Evolutionary conservation across 2,888 invertebrate genomes (phyloP).

Genomic region (Phyllotreta striolata): DNA sequence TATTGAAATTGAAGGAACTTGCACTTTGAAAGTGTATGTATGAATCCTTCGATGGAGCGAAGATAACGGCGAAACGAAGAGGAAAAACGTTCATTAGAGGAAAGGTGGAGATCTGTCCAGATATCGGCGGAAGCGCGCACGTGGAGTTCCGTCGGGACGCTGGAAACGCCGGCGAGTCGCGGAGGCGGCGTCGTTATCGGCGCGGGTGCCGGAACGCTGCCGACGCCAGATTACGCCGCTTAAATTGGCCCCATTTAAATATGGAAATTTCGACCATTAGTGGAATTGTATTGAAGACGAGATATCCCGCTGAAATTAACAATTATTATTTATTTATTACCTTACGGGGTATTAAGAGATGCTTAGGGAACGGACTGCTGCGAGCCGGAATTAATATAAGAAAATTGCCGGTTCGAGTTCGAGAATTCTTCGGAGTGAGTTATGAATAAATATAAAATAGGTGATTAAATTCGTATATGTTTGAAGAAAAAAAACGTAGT

Average conservation of each 20-base stretch:
- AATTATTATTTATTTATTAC: conserved; percentile 46
- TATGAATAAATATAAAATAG: too few species aligned
- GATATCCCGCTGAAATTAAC: conserved; percentile 44
- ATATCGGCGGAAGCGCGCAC: background rate
- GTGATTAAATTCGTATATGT: too few species aligned
- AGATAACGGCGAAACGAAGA: too few species aligned
- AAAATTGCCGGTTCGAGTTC: too few species aligned
- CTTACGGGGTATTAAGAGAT: conserved; percentile 35
- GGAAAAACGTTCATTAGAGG: too few species aligned
- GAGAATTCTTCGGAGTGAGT: too few species aligned
- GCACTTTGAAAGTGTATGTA: too few species aligned
- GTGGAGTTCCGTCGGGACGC: conserved; percentile 15
- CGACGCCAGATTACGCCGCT: conserved; percentile 50
- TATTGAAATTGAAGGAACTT: too few species aligned
- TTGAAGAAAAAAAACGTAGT: too few species aligned
- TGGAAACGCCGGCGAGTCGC: conserved; percentile 4
- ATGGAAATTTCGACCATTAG: conserved; percentile 51
- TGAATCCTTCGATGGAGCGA: too few species aligned
- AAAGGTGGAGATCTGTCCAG: background rate
- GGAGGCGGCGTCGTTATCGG: conserved; percentile 43
- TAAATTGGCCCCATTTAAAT: conserved; percentile 53
- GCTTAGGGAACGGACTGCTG: conserved; percentile 10
- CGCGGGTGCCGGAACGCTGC: conserved; percentile 41
- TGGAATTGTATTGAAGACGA: conserved; percentile 47
- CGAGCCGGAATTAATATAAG: conserved; percentile 1